Base-by-base conservation (phyloP, 1,140 invertebrate genomes). In the Lasioglossum albipes region DNA sequence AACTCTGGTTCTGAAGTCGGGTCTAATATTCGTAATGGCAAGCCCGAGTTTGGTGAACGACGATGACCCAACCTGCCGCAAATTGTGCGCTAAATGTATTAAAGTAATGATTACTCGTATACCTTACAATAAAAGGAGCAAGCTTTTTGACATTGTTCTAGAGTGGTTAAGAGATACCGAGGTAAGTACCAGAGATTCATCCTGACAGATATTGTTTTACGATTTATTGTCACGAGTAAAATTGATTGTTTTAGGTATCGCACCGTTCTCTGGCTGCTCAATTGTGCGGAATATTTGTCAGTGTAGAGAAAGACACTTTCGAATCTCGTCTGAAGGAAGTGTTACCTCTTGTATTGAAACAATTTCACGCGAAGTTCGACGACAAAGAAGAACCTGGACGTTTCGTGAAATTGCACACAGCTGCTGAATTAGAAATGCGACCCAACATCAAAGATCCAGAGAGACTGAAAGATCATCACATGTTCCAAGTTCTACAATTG, bases 1-100 rank as follows among this genome's bases (percentile, higher is more conserved):
- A 64, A 90, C 96, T 36, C 89, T 98, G 0, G 91, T 92, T 3
- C 93, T 95, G 68, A 94, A 96, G 75, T 94, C 95, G 13, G 95
- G 95, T 7, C 93, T 96, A 3, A 94, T 98, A 65, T 96, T 98
- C 85, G 87, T 98, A 0, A 95, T 96, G 0, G 90, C 98, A 41
- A 95, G 97, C 22, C 94, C 95, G 0, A 91, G 95, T 75, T 92
- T 97, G 83, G 93, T 97, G 2, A 97, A 97, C 88, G 97, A 97
- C 81, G 94, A 95, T 4, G 95, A 95, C 64, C 93, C 96, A 10
- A 92, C 94, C 3, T 97, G 96, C 88, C 93, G 95, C 2, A 95
- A 96, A 83, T 93, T 94, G 13, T 94, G 95, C 36, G 96, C 96
- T 0, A 91, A 93, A n/a, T 96, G 95, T 75, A 93, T 97, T 16